Conservation (phyloP, 2,888 invertebrate species). For the Leucoma salicis region DNA sequence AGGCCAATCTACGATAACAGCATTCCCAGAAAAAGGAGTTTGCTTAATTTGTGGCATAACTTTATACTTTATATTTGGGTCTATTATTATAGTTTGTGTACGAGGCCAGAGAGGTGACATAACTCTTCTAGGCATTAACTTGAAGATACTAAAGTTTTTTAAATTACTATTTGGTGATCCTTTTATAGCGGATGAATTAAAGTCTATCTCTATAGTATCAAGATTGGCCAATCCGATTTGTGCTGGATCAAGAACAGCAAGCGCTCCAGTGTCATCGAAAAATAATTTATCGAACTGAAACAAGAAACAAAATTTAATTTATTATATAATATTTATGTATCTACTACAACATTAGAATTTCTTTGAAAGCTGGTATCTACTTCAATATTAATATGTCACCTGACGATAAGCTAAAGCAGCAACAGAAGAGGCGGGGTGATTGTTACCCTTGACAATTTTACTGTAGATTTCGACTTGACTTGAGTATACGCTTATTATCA, state of each 20-base stretch:
- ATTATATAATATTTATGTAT: too few relatives aligned
- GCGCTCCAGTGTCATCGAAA: conserved; percentile 3
- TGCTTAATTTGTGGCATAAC: conserved; percentile 10
- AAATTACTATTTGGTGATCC: background rate
- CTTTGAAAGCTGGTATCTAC: too few relatives aligned
- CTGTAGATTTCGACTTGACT: too few relatives aligned
- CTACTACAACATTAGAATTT: too few relatives aligned
- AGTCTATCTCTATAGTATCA: conserved; percentile 4
- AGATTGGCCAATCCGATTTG: conserved; percentile 20
- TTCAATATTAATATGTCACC: too few relatives aligned
- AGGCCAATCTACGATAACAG: background rate
- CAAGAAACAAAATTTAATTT: background rate
- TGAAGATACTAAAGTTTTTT: background rate
- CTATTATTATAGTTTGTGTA: conserved; percentile 1
- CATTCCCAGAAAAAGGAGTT: background rate
- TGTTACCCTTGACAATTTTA: too few relatives aligned
- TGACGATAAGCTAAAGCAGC: too few relatives aligned
- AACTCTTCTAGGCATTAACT: conserved; percentile 1
- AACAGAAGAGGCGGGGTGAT: too few relatives aligned
- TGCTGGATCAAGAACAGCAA: conserved; percentile 3
- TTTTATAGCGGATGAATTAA: background rate
- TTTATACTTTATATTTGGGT: conserved; percentile 5
- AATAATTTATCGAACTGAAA: conserved; percentile 8
- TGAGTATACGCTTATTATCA: too few relatives aligned
- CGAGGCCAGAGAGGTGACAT: conserved; percentile 11